Evolutionary conservation across 1,140 invertebrate genomes (phyloP).

Genomic region (Penaeus chinensis): DNA sequence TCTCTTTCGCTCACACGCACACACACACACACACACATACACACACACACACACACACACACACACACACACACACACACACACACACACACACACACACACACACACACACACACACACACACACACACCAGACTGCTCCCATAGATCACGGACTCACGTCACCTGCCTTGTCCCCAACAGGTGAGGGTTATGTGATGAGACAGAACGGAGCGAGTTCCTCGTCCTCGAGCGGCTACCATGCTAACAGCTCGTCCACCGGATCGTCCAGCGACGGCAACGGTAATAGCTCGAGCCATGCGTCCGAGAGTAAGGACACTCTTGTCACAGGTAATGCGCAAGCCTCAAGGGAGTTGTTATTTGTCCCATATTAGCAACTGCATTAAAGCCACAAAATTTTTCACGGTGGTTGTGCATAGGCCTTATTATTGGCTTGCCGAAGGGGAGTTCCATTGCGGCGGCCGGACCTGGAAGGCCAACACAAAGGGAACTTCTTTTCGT

Average conservation of each 20-base stretch:
- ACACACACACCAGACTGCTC: not conserved
- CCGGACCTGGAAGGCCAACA: too few species aligned
- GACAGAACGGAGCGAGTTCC: conserved; percentile 54
- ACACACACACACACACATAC: too few species aligned
- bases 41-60: too few species aligned
- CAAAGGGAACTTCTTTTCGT: too few species aligned
- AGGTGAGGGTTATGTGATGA: conserved; percentile 60
- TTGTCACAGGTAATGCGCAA: conserved; percentile 56
- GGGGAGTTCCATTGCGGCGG: too few species aligned
- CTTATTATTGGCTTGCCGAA: too few species aligned
- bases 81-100: too few species aligned
- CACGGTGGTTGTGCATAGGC: too few species aligned
- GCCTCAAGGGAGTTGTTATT: conserved; percentile 54
- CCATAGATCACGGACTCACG: not conserved
- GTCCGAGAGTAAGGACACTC: conserved; percentile 57
- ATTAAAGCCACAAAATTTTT: not conserved
- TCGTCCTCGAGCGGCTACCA: conserved; percentile 65
- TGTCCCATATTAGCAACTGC: conserved; percentile 43
- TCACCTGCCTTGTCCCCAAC: not conserved
- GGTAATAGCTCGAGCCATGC: conserved; percentile 57
- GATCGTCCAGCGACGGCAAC: conserved; percentile 63
- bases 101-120: too few species aligned
- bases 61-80: too few species aligned
- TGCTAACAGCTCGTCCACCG: conserved; percentile 64
- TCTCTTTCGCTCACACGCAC: too few species aligned